Evolutionary conservation across 2,113 vertebrate species (phyloP).

Genomic region (Carassius auratus): DNA sequence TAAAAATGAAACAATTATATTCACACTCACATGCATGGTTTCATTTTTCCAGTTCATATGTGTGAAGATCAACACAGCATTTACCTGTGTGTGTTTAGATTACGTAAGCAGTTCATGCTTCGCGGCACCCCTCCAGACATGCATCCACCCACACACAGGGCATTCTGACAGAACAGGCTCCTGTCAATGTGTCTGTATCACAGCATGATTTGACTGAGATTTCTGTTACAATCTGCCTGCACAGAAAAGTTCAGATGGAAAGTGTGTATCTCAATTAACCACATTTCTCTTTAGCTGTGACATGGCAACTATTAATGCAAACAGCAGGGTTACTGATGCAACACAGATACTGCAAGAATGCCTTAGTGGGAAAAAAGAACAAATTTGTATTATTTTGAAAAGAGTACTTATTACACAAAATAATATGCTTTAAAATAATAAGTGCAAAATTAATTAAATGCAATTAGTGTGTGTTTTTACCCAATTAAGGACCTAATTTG

Average conservation of each 20-base stretch:
- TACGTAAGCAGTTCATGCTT: background rate
- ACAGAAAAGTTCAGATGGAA: background rate
- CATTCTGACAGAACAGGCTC: background rate
- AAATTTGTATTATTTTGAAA: background rate
- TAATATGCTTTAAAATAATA: background rate
- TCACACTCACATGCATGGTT: background rate
- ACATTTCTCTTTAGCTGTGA: background rate
- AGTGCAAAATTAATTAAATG: background rate
- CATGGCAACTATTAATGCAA: background rate
- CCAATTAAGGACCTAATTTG: background rate
- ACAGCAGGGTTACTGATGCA: background rate
- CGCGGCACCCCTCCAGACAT: too few species aligned
- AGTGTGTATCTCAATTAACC: background rate
- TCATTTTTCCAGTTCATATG: background rate
- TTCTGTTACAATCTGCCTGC: background rate
- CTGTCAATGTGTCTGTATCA: background rate
- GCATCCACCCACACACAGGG: background rate
- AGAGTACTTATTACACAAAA: background rate
- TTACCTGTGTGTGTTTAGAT: constrained; percentile 13
- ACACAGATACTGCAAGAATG: background rate
- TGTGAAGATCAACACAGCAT: constrained; percentile 1
- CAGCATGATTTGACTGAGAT: background rate
- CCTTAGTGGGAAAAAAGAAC: background rate
- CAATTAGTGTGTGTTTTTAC: background rate
- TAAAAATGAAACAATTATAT: background rate